Conservation (phyloP, 2,888 invertebrate genomes). For the Deilephila elpenor region DNA sequence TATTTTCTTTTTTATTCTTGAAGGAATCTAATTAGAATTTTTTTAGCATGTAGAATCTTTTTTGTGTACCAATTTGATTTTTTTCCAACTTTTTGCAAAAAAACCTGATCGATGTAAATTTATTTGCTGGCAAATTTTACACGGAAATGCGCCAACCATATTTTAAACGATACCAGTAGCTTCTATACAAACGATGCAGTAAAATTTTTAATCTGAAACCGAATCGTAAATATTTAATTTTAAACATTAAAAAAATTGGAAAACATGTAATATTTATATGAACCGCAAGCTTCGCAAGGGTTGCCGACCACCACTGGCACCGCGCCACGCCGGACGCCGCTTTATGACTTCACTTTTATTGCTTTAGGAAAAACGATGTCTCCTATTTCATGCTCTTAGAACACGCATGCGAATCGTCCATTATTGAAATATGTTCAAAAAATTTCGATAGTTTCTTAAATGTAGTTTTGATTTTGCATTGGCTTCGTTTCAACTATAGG, state of each 20-base stretch:
- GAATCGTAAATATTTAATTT: constrained; percentile 18
- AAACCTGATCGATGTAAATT: too few species aligned
- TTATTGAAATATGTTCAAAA: constrained; percentile 25
- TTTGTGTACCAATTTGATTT: neutral
- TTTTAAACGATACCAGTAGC: neutral
- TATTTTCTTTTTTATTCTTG: neutral
- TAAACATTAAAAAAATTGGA: neutral
- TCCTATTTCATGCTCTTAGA: constrained; percentile 51
- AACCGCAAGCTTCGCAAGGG: constrained; percentile 11
- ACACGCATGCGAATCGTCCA: constrained; percentile 4
- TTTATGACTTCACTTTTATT: constrained; percentile 78
- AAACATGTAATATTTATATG: constrained; percentile 9
- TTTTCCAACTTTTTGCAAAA: too few species aligned
- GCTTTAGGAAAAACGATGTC: constrained; percentile 78
- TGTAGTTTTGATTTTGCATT: constrained; percentile 19
- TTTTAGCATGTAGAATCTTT: neutral
- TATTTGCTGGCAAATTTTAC: neutral
- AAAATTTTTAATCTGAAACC: neutral
- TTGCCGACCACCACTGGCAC: constrained; percentile 64
- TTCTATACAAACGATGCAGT: neutral
- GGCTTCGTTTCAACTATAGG: neutral
- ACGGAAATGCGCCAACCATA: neutral
- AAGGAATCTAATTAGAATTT: constrained; percentile 9
- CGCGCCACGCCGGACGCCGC: constrained; percentile 73
- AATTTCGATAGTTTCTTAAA: constrained; percentile 25